Conservation (phyloP, 2,888 invertebrate genomes). For the Strigamia transsilvanica region DNA sequence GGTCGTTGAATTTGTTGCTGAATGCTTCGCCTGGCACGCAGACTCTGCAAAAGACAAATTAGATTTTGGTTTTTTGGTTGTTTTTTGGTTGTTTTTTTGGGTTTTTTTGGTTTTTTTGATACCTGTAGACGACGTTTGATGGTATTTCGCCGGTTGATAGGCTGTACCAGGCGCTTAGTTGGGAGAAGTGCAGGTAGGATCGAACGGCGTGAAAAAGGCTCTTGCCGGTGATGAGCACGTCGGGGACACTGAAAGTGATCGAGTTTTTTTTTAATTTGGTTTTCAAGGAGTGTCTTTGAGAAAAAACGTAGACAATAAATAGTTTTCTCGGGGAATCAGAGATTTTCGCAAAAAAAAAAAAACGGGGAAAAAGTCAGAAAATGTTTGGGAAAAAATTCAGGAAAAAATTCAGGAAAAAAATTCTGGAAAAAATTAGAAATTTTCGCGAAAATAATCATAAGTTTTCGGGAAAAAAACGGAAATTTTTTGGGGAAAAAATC, state of each 20-base stretch:
- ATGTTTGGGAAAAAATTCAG: too few relatives aligned
- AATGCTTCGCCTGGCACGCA: slow-evolving; percentile 74
- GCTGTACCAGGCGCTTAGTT: slow-evolving; percentile 89
- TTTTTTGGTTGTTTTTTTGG: not conserved
- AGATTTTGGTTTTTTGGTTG: not conserved
- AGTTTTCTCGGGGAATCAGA: too few relatives aligned
- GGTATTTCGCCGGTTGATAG: slow-evolving; percentile 65
- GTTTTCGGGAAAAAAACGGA: too few relatives aligned
- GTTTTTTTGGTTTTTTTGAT: slow-evolving; percentile 45
- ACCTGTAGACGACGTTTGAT: slow-evolving; percentile 72
- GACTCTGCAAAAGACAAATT: slow-evolving; percentile 63
- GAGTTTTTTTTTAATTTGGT: not conserved
- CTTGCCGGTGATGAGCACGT: slow-evolving; percentile 62
- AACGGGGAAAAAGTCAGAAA: too few relatives aligned
- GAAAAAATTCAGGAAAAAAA: too few relatives aligned
- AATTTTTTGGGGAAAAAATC: too few relatives aligned
- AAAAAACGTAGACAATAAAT: too few relatives aligned
- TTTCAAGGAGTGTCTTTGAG: too few relatives aligned
- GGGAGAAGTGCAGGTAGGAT: slow-evolving; percentile 95
- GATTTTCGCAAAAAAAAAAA: too few relatives aligned
- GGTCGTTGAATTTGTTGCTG: slow-evolving; percentile 67
- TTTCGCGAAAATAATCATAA: too few relatives aligned
- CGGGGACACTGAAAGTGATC: slow-evolving; percentile 57
- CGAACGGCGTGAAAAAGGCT: slow-evolving; percentile 91
- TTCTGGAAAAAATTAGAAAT: too few relatives aligned